Evolutionary conservation across 2,113 vertebrate genomes (phyloP), one percentile per base, ranked within the genome.

Genomic region (Syngnathus typhle): DNA sequence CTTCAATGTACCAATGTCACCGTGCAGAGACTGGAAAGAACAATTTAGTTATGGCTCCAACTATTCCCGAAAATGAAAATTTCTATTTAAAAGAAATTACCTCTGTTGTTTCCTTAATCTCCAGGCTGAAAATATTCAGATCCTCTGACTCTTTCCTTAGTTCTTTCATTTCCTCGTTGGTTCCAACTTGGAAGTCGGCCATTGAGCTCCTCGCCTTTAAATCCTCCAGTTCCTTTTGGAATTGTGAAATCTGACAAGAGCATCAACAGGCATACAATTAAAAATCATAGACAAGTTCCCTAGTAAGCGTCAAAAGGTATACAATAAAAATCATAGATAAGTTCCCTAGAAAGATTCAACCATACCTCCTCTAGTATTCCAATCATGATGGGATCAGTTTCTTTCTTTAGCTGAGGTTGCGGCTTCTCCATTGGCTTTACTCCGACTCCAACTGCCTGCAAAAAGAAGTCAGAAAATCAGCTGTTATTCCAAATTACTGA

Each of bases 81-180:
- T 32, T 3, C 27, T 19, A 5, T 19, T 4, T 12, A 41, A 23
- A 43, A 32, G 18, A 32, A 13, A 12, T 73, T 72, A 98, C 97
- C 94, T 98, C 96, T 0, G 96, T 98, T 27, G 94, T 94, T 82
- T 98, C 96, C 69, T 94, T 98, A 46, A 99, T 98, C 82, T 98
- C 94, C 82, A 94, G 74, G 7, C 95, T 92, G 74, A 98, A 99
- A 69, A 90, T 74, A 63, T 95, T 91, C 19, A 98, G 84, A 65
- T 93, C 89, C 1, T 94, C 92, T 0, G 94, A 93, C 21, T 95
- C 94, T 0, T 88, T 92, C 60, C 92, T 87, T 67, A 99, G 73
- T 47, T 83, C 77, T 85, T 89, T 94, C 95, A 96, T 94, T 84
- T 98, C 93, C 13, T 95, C 94, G 0, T 67, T 41, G 4, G 85